Base-by-base conservation (phyloP, 30 jellyfish, hydroid and myxozoan genomes). In the Chironex yamaguchii region DNA sequence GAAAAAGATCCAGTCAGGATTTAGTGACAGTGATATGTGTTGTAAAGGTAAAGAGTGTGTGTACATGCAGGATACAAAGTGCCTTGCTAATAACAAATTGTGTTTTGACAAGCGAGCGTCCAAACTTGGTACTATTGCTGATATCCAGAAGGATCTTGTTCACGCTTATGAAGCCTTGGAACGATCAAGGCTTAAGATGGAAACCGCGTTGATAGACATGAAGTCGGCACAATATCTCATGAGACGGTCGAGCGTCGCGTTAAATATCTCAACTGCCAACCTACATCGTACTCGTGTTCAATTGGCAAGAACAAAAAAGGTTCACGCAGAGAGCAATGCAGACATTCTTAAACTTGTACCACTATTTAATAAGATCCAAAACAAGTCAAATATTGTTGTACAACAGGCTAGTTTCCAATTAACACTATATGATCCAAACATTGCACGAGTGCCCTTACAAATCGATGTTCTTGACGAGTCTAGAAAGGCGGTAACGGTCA, bases 1-100 rank as follows among this genome's bases (percentile, higher is more conserved):
- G n/a, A 73, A 29, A 29, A 58, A 81, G 14, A 81, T 88, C 0
- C 73, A 76, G 6, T 49, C 90, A 12, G 97, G 98, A 2, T 93
- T 0, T 49, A 92, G 88, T 34, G 49, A 70, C 4, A 87, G 94
- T 28, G 75, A 74, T 21, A 50, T 79, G 22, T 93, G 98, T 64
- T 93, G 98, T 64, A 52, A 27, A 1, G 96, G 90, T 0, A 87
- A 35, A 3, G 71, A 84, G 42, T 93, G 98, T 62, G 76, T 93
- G 26, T 87, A 73, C 58, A 49, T 93, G 21, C 97, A 88, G 36
- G 58, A 71, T 3, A 53, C 54, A 32, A 33, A 11, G 0, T 93
- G 98, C 75, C 49, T 93, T 31, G 33, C 36, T 29, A 67, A 67
- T 13, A 93, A 88, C 52, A 81, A 92, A 17, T 52, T 53, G 1